A percentile compares a stretch with the other conserved stretches of the same genome.
These are phyloP conservation scores for Poeciliopsis infans DNA, from an alignment of 2,797 vertebrate species.

Conservation along the genomic window DNA sequence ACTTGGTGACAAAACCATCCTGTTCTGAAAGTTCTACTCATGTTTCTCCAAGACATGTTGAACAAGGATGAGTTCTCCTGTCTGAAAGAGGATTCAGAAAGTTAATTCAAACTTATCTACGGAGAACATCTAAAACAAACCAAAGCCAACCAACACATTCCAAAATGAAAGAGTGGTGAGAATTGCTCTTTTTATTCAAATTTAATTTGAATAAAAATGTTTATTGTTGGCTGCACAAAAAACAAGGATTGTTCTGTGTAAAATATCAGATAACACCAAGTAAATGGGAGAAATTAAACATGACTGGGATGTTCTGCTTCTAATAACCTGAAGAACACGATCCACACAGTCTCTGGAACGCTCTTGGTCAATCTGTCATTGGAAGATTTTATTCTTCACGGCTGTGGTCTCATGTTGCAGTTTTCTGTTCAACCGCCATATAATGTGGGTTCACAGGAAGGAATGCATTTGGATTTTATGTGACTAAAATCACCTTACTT, in stretches of 20 bases:
- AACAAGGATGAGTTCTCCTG: background rate
- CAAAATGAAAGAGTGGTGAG: too few relatives aligned
- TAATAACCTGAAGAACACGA: background rate
- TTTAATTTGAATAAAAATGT: too few relatives aligned
- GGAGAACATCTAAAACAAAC: background rate
- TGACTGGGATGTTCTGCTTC: background rate
- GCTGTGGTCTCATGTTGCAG: background rate
- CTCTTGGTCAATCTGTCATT: background rate
- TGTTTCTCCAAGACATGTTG: background rate
- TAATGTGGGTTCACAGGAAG: background rate
- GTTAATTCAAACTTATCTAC: background rate
- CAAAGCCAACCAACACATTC: background rate
- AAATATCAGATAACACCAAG: background rate
- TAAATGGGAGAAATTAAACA: background rate
- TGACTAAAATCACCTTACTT: background rate
- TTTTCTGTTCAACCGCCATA: background rate
- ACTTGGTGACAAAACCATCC: background rate
- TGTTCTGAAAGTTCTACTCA: background rate
- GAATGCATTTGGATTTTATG: background rate
- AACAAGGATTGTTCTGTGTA: background rate
- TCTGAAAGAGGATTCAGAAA: background rate
- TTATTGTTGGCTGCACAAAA: background rate
- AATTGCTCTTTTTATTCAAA: too few relatives aligned
- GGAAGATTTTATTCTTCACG: background rate
- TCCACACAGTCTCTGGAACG: background rate